phyloP scores from a whole-genome alignment of 2,113 vertebrate species.

The Tyto alba region DNA sequence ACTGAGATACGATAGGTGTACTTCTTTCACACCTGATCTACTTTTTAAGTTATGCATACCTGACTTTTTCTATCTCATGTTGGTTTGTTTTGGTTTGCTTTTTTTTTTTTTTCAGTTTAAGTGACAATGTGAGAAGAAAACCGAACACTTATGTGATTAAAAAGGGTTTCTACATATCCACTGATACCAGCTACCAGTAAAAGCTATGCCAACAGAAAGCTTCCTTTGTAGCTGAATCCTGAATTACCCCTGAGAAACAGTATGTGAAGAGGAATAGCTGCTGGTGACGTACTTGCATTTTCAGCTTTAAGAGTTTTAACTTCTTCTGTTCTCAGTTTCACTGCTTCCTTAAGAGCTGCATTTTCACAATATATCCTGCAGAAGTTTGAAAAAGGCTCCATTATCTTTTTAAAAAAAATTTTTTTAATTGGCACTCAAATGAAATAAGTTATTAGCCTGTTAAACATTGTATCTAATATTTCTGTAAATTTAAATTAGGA shows the following conservation, averaged over 20 bases:
- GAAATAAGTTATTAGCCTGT: background rate
- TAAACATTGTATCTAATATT: background rate
- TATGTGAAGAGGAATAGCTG: background rate
- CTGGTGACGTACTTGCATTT: constrained; percentile 77
- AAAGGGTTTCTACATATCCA: background rate
- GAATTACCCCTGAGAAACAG: background rate
- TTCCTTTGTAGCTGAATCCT: background rate
- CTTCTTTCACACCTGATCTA: background rate
- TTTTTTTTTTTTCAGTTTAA: background rate
- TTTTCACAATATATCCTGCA: constrained; percentile 84
- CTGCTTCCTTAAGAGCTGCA: constrained; percentile 73
- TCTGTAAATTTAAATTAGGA: background rate
- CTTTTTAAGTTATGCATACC: background rate
- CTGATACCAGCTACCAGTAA: background rate
- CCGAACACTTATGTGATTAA: background rate
- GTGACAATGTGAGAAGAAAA: background rate
- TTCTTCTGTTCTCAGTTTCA: constrained; percentile 79
- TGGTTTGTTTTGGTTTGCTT: too few relatives aligned
- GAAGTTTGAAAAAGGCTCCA: background rate
- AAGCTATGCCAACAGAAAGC: background rate
- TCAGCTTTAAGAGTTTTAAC: constrained; percentile 78
- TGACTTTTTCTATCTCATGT: background rate
- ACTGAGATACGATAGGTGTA: background rate
- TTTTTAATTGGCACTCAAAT: background rate
- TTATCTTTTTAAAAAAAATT: background rate